Base-by-base conservation (phyloP, 2,888 invertebrate genomes). In the Oligia latruncula region DNA sequence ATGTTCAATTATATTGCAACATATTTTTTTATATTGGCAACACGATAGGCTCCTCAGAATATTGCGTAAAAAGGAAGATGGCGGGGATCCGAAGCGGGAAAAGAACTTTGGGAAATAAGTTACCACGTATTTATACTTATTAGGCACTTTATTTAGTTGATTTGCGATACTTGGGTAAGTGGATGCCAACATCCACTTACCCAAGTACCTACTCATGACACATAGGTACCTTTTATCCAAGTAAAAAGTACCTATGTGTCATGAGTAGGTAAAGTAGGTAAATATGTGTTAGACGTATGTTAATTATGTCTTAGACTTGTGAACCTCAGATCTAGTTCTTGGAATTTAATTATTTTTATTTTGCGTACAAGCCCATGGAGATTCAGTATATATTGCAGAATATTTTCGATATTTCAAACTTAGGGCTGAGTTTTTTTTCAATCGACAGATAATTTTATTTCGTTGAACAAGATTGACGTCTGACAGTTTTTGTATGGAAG, bases 1-100 rank as follows among this genome's bases (percentile, higher is more conserved):
- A 77, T 81, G 83, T 85, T 89, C 89, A 89, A 89, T 88, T 88
- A 89, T 83, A 88, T 83, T 77, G 81, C 81, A 87, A 80, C 88
- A 89, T 87, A 86, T 88, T 88, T 88, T 89, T 87, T 87, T 84
- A 80, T 80, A 85, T 86, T 75, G 80, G 86, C 84, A 71, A 82
- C 74, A 66, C 67, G 68, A 88, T 81, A 74, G 86, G 74, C 83
- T 60, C n/a, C 58, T 77, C 62, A 43, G 71, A 77, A 74, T 80
- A 68, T 81, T 85, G 20, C 62, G 68, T 74, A 23, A 67, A 68
- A 71, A 66, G 13, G 9, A 83, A 83, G 65, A 77, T 73, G 77
- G 68, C 68, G 72, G 82, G 55, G n/a, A 62, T 43, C 20, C 17
- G 43, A 60, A 29, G n/a, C 66, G 52, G 71, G 49, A 73, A 70